Evolutionary conservation across 2,888 invertebrate genomes (phyloP), one percentile per base, ranked within the genome.

Genomic region (Gortyna flavago): DNA sequence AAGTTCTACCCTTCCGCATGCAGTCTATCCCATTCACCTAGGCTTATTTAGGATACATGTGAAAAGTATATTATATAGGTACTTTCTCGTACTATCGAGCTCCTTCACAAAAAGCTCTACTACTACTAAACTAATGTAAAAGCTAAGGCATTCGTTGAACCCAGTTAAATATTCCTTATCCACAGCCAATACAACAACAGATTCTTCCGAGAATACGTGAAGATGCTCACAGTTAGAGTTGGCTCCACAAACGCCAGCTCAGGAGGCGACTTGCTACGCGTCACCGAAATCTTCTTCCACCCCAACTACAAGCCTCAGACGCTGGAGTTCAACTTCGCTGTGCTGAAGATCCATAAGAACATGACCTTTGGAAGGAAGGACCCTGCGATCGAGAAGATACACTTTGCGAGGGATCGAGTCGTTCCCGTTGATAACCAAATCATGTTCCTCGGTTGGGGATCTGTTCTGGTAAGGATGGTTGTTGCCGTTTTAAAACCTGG

Each of bases 171-270:
- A 2, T 57, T 51, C 29, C 5, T 51, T 29, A 11, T 25, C 66
- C 85, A 7, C 91, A 96, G 96, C 16, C 96, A 96, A 83, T 96
- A 95, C 90, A 96, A 96, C 90, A 96, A 96, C 84, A 92, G 96
- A 6, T 96, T 96, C 91, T 96, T 94, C 91, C 92, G 96, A 1
- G 96, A 96, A 86, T 96, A 96, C 88, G 94, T 95, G 2, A 95
- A 95, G 81, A 95, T 96, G 95, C 89, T 96, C 18, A 90, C 93
- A 1, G 92, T 96, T 4, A 90, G 96, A 29, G 93, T 96, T 0
- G 96, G 96, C 0, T 95, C 96, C 8, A 87, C 91, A 29, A 96
- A 96, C 89, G 95, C 95, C 2, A 94, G 95, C 0, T 79, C 90
- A 0, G 96, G 96, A 0, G 96, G 96, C 0, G 93, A 94, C 16